A percentile compares a stretch with the other conserved stretches of the same genome.
Conservation (phyloP, 2,113 vertebrate species). For the Varanus salvator region DNA sequence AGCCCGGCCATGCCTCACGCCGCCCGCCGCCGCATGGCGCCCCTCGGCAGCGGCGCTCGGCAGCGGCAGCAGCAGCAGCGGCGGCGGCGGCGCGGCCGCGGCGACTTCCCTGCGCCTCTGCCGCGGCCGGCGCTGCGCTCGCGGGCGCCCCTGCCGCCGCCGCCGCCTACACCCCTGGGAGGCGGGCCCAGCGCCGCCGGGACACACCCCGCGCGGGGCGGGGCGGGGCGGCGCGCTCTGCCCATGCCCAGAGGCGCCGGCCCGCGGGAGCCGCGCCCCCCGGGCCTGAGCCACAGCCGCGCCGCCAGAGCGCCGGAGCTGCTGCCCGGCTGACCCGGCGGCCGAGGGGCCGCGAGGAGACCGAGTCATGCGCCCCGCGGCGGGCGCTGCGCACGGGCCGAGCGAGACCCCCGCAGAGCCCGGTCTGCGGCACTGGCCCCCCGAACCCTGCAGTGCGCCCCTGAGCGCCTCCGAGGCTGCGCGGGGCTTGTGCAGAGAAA, state of each 20-base stretch:
- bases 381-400: no score
- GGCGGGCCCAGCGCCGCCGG: slow-evolving; percentile 44
- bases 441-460: no score
- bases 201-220: slow-evolving; percentile 32
- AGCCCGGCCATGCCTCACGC: slow-evolving; percentile 2
- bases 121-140: slow-evolving; percentile 13
- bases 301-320: no score
- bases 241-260: background rate
- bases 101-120: slow-evolving; percentile 30
- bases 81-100: slow-evolving; percentile 36
- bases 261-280: no score
- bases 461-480: no score
- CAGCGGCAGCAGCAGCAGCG: background rate
- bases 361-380: no score
- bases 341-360: no score
- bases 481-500: no score
- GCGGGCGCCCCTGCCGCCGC: slow-evolving; percentile 39
- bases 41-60: background rate
- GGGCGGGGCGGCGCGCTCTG: background rate
- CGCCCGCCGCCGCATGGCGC: background rate
- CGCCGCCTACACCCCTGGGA: background rate
- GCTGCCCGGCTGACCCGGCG: no score
- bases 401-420: no score
- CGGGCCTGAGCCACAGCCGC: no score
- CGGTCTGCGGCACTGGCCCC: no score